Evolutionary conservation across 2,888 invertebrate species (phyloP), one percentile per base, ranked within the genome.

Genomic region (Synergus gifuensis): DNA sequence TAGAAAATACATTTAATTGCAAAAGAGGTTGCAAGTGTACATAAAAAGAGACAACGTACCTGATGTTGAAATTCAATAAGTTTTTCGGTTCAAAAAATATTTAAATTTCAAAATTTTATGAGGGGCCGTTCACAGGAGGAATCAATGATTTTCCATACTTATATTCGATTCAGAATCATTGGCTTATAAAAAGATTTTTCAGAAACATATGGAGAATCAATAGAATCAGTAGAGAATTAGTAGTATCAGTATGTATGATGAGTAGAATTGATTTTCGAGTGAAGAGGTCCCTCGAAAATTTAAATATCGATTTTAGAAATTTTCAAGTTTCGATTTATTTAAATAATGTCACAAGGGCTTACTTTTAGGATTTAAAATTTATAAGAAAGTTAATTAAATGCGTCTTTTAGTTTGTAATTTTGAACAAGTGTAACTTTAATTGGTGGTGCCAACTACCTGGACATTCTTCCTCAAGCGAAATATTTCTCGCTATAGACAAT

Each of bases 381-480:
- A 69, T 9, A 44, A 49, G 46, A 46, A 69, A 49, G 28, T 49
- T 69, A 28, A 69, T 69, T 46, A 44, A 36, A n/a, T 67, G 44
- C 5, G 8, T 46, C 36, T 5, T 40, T 64, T 40, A 40, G 42
- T 42, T 42, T 54, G n/a, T 14, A 9, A 54, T n/a, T n/a, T n/a
- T n/a, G n/a, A n/a, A n/a, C n/a, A n/a, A n/a, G n/a, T n/a, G n/a
- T n/a, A n/a, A n/a, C n/a, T n/a, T n/a, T n/a, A n/a, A n/a, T n/a
- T n/a, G n/a, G n/a, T n/a, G n/a, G n/a, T n/a, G n/a, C n/a, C n/a
- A n/a, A n/a, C n/a, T n/a, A n/a, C n/a, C 16, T 49, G 16, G 14
- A 4, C 49, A 49, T n/a, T n/a, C 8, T 0, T 12, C 8, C n/a
- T 54, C 8, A 54, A 54, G 16, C n/a, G 2, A 5, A n/a, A 12